phyloP scores from a whole-genome alignment of 2,797 vertebrate genomes.

The Epinephelus coioides region DNA sequence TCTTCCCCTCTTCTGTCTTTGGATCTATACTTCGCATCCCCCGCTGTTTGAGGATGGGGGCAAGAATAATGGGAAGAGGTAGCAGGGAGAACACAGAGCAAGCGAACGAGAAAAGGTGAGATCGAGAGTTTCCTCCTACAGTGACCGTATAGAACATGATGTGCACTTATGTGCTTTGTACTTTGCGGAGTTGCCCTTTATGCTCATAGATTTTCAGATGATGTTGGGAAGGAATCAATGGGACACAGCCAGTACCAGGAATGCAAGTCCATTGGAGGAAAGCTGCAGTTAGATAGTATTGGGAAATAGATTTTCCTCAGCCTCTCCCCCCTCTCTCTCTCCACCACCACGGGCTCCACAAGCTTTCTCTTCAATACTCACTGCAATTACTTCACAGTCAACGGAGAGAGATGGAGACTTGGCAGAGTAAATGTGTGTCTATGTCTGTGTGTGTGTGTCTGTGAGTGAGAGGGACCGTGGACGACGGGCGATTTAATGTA shows the following conservation, averaged over 20 bases:
- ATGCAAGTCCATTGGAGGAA: conserved; percentile 91
- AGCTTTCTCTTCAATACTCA: conserved; percentile 78
- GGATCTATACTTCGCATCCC: conserved; percentile 40
- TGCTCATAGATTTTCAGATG: conserved; percentile 93
- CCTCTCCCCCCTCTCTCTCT: not conserved
- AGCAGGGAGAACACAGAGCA: conserved; percentile 22
- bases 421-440: conserved; percentile 69
- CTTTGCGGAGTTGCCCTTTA: conserved; percentile 84
- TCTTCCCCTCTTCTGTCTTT: conserved; percentile 43
- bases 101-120: conserved; percentile 55
- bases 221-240: conserved; percentile 92
- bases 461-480: conserved; percentile 11
- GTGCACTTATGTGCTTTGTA: conserved; percentile 83
- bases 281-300: conserved; percentile 89
- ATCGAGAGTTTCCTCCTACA: conserved; percentile 66
- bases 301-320: conserved; percentile 92
- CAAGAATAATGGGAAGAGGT: conserved; percentile 57
- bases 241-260: conserved; percentile 90
- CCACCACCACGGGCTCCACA: conserved; percentile 75
- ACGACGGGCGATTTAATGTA: conserved; percentile 43
- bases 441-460: conserved; percentile 20
- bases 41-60: conserved; percentile 45
- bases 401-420: conserved; percentile 71
- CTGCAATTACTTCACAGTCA: conserved; percentile 82
- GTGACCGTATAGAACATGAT: conserved; percentile 70